Evolutionary conservation across 2,797 vertebrate species (phyloP).

Genomic region (Steatocranus sp.): DNA sequence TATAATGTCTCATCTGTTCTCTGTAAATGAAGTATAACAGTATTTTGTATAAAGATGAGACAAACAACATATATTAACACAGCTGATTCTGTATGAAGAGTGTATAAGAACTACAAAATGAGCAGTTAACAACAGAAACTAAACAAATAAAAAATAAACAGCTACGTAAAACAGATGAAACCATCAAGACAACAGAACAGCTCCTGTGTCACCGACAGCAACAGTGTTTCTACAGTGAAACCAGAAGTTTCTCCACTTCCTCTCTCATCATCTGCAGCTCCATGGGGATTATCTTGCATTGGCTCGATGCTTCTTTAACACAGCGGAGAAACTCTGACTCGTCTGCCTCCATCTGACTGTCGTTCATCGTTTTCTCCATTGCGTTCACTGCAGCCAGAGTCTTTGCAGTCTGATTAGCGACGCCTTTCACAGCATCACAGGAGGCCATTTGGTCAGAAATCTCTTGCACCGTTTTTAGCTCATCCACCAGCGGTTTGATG

Average conservation of each 20-base stretch:
- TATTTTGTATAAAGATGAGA: background rate
- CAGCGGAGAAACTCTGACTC: background rate
- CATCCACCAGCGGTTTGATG: background rate
- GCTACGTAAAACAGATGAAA: background rate
- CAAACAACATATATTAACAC: background rate
- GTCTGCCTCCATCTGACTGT: fast-evolving
- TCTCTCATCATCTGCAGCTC: background rate
- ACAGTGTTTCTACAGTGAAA: background rate
- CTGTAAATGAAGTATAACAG: fast-evolving
- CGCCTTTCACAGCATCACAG: fast-evolving
- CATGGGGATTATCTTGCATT: background rate
- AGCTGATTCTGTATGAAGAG: background rate
- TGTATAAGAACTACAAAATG: background rate
- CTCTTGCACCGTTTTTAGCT: background rate
- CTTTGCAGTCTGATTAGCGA: background rate
- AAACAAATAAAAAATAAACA: background rate
- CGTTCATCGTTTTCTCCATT: background rate
- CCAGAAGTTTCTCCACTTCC: background rate
- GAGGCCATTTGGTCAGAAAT: background rate
- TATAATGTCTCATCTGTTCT: background rate
- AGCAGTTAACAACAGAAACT: background rate
- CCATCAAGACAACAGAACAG: fast-evolving
- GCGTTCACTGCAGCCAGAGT: background rate
- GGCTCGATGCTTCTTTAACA: background rate
- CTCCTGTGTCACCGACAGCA: background rate